A percentile compares a stretch with the other conserved stretches of the same genome.
phyloP scores from a whole-genome alignment of 2,113 vertebrate species.

The Mystacornis crossleyi region DNA sequence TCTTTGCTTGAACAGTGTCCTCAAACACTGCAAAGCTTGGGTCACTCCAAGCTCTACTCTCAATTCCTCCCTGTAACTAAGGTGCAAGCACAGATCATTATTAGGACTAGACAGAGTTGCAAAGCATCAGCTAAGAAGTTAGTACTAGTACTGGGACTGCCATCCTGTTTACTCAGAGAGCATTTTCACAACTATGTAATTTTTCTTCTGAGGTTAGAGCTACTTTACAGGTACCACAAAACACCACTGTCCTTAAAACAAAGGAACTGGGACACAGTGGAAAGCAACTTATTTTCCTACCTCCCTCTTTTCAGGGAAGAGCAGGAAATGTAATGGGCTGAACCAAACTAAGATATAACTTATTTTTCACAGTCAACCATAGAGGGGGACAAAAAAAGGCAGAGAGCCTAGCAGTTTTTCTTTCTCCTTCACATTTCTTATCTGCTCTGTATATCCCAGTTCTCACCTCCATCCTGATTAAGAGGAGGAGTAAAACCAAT shows the following conservation, averaged over 20 bases:
- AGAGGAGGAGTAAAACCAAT: background rate
- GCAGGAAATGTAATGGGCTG: background rate
- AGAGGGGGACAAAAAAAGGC: background rate
- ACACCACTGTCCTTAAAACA: background rate
- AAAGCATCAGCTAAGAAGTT: background rate
- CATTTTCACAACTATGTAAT: background rate
- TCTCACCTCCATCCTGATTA: background rate
- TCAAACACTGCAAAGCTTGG: background rate
- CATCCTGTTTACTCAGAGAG: background rate
- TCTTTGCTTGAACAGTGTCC: background rate
- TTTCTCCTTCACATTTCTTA: background rate
- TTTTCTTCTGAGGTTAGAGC: background rate
- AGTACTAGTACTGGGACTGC: background rate
- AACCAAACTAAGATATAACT: background rate
- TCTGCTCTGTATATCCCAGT: background rate
- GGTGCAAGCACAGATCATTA: background rate
- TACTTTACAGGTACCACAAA: background rate
- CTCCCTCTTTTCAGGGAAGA: background rate
- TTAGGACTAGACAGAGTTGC: background rate
- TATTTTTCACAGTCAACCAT: background rate
- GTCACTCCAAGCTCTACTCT: background rate
- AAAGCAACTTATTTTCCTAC: background rate
- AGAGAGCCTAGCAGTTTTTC: background rate
- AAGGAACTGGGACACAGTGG: background rate
- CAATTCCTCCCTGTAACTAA: background rate